These are phyloP conservation scores for Pocota personata DNA, from an alignment of 2,888 invertebrate species.

Conservation along the genomic window DNA sequence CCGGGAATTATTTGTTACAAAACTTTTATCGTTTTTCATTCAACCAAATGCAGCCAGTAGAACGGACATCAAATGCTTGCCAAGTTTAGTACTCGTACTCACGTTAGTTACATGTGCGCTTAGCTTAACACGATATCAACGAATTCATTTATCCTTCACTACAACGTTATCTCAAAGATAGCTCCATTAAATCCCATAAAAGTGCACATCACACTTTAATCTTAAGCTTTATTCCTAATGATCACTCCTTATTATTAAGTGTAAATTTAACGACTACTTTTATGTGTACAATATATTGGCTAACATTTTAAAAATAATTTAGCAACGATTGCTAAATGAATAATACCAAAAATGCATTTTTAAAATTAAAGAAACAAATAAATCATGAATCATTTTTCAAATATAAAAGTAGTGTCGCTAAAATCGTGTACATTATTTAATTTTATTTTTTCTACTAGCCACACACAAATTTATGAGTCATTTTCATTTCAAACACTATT, in stretches of 20 bases:
- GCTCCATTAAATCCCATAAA: slow-evolving; percentile 57
- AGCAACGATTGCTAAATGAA: slow-evolving; percentile 22
- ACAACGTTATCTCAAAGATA: slow-evolving; percentile 63
- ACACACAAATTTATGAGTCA: not conserved
- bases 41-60: slow-evolving; percentile 81
- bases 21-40: slow-evolving; percentile 83
- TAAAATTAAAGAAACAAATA: slow-evolving; percentile 37
- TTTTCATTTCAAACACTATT: slow-evolving; percentile 20
- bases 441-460: slow-evolving; percentile 14
- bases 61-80: slow-evolving; percentile 66
- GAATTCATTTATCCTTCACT: slow-evolving; percentile 57
- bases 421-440: slow-evolving; percentile 39
- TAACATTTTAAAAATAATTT: slow-evolving; percentile 34
- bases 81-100: slow-evolving; percentile 60
- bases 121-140: slow-evolving; percentile 63
- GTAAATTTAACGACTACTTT: slow-evolving; percentile 29
- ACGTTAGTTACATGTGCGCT: slow-evolving; percentile 61
- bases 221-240: slow-evolving; percentile 48
- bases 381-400: not conserved
- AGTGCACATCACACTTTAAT: slow-evolving; percentile 33
- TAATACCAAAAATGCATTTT: slow-evolving; percentile 71
- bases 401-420: slow-evolving; percentile 17
- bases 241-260: slow-evolving; percentile 42
- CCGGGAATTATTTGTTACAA: slow-evolving; percentile 83
- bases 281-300: slow-evolving; percentile 41